Evolutionary conservation across 1,140 invertebrate genomes (phyloP).

Genomic region (Cecropterus lyciades): DNA sequence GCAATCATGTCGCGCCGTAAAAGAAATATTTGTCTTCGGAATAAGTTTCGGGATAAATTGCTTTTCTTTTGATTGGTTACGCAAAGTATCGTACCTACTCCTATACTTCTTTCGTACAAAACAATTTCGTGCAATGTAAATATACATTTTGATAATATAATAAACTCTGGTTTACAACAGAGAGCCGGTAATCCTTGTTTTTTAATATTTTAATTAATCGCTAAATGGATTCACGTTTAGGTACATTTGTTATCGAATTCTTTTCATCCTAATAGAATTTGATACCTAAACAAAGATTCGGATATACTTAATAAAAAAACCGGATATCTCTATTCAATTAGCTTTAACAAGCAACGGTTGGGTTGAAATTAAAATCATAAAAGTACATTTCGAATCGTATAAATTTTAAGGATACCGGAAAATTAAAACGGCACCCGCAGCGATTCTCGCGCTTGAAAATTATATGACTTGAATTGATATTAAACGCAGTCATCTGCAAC

Average conservation of each 20-base stretch:
- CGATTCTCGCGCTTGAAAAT: conserved; percentile 48
- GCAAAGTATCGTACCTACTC: neutral
- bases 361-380: conserved; percentile 43
- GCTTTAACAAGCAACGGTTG: conserved; percentile 32
- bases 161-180: neutral
- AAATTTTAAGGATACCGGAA: conserved; percentile 64
- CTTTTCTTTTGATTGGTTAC: conserved; percentile 2
- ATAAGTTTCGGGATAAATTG: conserved; percentile 3
- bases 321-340: conserved; percentile 41
- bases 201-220: too few relatives aligned
- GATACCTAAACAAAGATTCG: too few relatives aligned
- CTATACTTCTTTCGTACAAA: neutral
- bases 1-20: neutral
- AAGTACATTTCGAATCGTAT: conserved; percentile 48
- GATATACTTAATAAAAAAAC: neutral
- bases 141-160: neutral
- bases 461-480: conserved; percentile 47
- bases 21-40: conserved; percentile 2
- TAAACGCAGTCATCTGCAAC: conserved; percentile 33
- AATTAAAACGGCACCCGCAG: conserved; percentile 66
- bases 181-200: too few relatives aligned
- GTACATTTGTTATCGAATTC: too few relatives aligned
- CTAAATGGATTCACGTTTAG: too few relatives aligned
- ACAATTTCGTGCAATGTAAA: too few relatives aligned
- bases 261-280: too few relatives aligned